These are phyloP conservation scores for Lepilemur ruficaudatus DNA, from an alignment of 2,797 vertebrate genomes.

Conservation along the genomic window DNA sequence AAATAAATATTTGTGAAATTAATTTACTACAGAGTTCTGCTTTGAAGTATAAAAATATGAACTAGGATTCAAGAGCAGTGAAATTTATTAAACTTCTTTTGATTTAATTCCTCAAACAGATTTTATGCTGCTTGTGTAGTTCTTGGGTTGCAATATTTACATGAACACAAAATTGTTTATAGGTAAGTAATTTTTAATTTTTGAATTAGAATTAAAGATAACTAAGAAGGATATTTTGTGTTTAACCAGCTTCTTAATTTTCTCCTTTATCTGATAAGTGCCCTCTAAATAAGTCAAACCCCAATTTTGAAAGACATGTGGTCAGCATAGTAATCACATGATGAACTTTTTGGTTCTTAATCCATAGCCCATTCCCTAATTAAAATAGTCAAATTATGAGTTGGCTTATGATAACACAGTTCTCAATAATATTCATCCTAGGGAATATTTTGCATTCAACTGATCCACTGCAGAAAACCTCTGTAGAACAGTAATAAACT, in stretches of 20 bases:
- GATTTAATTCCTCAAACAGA: conserved; percentile 84
- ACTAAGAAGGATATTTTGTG: conserved; percentile 37
- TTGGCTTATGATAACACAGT: background rate
- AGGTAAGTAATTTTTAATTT: conserved; percentile 87
- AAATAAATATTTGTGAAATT: conserved; percentile 46
- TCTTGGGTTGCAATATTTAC: conserved; percentile 96
- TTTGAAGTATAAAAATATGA: conserved; percentile 53
- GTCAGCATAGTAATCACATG: background rate
- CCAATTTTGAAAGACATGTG: background rate
- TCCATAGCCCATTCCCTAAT: background rate
- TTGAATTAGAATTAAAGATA: conserved; percentile 45
- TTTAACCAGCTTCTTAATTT: conserved; percentile 37
- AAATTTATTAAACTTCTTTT: conserved; percentile 57
- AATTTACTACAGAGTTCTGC: conserved; percentile 8
- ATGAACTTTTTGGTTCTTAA: background rate
- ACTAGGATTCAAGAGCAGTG: conserved; percentile 23
- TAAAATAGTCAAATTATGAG: conserved; percentile 26
- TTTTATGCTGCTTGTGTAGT: conserved; percentile 99
- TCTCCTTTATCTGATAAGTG: conserved; percentile 9
- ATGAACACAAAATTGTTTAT: conserved; percentile 99
- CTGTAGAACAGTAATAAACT: background rate
- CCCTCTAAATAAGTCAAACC: background rate
- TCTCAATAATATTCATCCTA: background rate
- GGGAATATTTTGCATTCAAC: background rate
- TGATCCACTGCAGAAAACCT: background rate